A percentile compares a stretch with the other conserved stretches of the same genome.
These are phyloP conservation scores for Palythoa grandiflora DNA, from an alignment of 92 coral and sea anemone species.

Conservation along the genomic window DNA sequence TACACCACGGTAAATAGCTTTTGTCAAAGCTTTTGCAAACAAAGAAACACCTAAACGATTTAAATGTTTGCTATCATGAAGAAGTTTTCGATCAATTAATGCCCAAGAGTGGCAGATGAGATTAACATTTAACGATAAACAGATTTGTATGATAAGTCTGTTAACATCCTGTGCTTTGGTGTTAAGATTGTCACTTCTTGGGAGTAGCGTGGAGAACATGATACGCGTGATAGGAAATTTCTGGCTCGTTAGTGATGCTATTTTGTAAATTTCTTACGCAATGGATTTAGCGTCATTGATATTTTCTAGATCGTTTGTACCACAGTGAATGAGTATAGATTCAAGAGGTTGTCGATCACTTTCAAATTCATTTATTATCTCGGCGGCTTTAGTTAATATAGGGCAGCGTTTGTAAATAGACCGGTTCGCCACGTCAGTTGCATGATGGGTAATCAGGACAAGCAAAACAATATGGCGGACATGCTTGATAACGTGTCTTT, in stretches of 20 bases:
- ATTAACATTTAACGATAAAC: not conserved
- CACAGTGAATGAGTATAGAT: slow-evolving; percentile 11
- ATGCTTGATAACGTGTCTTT: too few relatives aligned
- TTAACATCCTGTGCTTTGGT: slow-evolving; percentile 4
- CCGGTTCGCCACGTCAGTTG: too few relatives aligned
- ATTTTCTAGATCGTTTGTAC: slow-evolving; percentile 16
- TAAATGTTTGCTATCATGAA: slow-evolving; percentile 39
- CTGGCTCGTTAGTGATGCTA: not conserved
- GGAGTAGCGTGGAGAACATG: slow-evolving; percentile 25
- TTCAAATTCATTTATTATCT: not conserved
- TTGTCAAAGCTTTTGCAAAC: slow-evolving; percentile 27
- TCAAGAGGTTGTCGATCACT: not conserved
- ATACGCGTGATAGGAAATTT: slow-evolving; percentile 5
- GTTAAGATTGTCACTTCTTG: slow-evolving; percentile 13
- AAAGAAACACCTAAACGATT: slow-evolving; percentile 16
- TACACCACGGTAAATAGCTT: slow-evolving; percentile 21
- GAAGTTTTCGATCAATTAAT: not conserved
- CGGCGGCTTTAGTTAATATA: not conserved
- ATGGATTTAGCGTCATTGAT: not conserved
- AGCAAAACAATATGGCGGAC: too few relatives aligned
- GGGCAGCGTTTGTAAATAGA: slow-evolving; percentile 23
- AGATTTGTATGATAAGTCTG: not conserved
- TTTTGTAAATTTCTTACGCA: not conserved
- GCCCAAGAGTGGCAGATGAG: slow-evolving; percentile 13
- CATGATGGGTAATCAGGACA: too few relatives aligned